phyloP scores from a whole-genome alignment of 1,140 invertebrate species.

The Lepidurus couesii region DNA sequence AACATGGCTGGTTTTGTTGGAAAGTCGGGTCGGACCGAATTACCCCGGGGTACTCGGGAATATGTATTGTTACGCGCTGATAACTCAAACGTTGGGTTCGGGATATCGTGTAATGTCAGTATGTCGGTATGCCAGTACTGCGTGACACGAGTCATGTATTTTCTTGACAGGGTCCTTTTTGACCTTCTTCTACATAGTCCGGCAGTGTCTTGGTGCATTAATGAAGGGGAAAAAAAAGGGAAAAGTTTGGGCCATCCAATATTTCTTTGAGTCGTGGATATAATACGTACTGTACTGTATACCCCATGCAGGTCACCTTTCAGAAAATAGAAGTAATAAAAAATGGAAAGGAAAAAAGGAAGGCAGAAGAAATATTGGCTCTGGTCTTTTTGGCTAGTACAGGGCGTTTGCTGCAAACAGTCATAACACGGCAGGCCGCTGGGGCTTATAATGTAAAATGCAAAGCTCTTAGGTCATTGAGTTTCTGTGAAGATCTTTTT shows the following conservation, averaged over 20 bases:
- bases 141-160: background rate
- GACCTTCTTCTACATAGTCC: background rate
- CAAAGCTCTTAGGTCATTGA: conserved; percentile 19
- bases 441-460: conserved; percentile 15
- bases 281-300: background rate
- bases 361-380: background rate
- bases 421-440: background rate
- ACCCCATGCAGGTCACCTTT: no score
- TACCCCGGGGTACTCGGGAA: no score
- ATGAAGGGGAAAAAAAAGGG: background rate
- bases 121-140: background rate
- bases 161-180: background rate
- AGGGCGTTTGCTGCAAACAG: conserved; percentile 7
- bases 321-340: background rate
- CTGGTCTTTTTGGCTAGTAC: background rate
- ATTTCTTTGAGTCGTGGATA: background rate
- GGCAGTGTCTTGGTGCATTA: conserved; percentile 12
- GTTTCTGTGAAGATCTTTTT: background rate
- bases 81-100: background rate
- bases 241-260: background rate
- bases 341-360: background rate
- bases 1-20: background rate
- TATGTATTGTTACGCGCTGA: background rate
- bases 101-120: conserved; percentile 8
- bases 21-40: background rate